Evolutionary conservation across 2,888 invertebrate genomes (phyloP).

Genomic region (Proisotoma minuta): DNA sequence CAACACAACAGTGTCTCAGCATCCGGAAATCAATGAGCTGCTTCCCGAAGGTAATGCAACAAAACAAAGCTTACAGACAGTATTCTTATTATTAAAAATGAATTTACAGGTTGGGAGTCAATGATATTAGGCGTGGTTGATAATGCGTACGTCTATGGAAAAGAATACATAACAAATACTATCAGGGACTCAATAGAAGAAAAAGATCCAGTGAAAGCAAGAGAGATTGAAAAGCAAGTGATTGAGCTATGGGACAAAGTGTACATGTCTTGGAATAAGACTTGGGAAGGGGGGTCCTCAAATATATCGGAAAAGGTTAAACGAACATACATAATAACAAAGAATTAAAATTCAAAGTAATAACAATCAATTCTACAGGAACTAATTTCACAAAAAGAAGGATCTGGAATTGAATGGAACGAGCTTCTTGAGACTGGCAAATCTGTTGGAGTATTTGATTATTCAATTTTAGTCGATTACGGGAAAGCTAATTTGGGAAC

Average conservation of each 20-base stretch:
- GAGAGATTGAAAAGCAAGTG: constrained; percentile 78
- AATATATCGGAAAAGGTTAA: constrained; percentile 4
- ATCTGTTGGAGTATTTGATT: constrained; percentile 60
- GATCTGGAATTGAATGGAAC: constrained; percentile 40
- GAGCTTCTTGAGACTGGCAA: constrained; percentile 42
- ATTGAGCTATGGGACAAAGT: constrained; percentile 89
- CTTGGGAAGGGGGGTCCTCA: constrained; percentile 35
- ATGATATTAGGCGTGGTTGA: too few species aligned
- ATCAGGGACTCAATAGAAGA: constrained; percentile 58
- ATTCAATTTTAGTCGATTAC: constrained; percentile 71
- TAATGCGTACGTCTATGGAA: constrained; percentile 78
- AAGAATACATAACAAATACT: constrained; percentile 82
- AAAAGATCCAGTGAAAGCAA: constrained; percentile 72
- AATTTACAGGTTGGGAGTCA: too few species aligned
- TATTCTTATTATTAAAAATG: not conserved
- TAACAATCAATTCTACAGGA: not conserved
- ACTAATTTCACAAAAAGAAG: not conserved
- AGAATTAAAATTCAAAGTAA: not conserved
- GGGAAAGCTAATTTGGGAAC: constrained; percentile 86
- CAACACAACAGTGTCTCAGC: constrained; percentile 81
- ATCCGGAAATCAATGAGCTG: constrained; percentile 75
- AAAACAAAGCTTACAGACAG: too few species aligned
- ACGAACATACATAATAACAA: not conserved
- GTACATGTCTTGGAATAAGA: constrained; percentile 82
- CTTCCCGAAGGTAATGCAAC: constrained; percentile 72